These are phyloP conservation scores for Zygothrica quintamaculata DNA, from an alignment of 2,888 invertebrate genomes.

Conservation along the genomic window DNA sequence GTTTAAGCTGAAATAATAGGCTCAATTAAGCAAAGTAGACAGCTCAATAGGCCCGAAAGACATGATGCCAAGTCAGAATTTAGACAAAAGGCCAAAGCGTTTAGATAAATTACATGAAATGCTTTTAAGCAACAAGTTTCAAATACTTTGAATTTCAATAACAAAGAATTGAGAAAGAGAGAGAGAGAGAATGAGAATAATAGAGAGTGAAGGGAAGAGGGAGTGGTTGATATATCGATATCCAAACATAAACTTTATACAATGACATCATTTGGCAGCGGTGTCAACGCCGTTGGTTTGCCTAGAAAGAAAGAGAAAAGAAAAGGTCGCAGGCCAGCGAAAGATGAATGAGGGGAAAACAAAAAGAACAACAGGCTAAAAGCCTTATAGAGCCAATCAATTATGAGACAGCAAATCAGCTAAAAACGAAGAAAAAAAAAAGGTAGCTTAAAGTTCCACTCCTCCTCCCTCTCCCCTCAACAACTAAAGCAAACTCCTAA, in stretches of 20 bases:
- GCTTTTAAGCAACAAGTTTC: conserved; percentile 66
- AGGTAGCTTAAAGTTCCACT: conserved; percentile 57
- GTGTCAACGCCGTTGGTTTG: conserved; percentile 63
- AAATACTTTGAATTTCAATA: conserved; percentile 46
- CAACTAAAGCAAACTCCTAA: no score
- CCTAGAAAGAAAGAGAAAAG: no score
- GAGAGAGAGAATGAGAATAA: not conserved
- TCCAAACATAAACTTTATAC: conserved; percentile 51
- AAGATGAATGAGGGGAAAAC: conserved; percentile 1
- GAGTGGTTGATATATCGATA: conserved; percentile 45
- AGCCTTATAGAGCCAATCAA: conserved; percentile 65
- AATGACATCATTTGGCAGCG: conserved; percentile 79
- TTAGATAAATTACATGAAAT: conserved; percentile 61
- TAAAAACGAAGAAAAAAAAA: no score
- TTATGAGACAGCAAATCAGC: conserved; percentile 54
- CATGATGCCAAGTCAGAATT: conserved; percentile 29
- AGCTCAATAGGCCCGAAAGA: conserved; percentile 68
- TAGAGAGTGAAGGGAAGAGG: conserved; percentile 4
- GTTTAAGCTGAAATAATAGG: conserved; percentile 75
- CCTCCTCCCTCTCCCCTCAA: no score
- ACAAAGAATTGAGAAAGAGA: not conserved
- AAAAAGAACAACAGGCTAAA: conserved; percentile 49
- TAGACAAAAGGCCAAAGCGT: conserved; percentile 44
- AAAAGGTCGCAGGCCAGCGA: conserved; percentile 52
- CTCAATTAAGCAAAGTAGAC: conserved; percentile 77